Conservation (phyloP, 2,113 vertebrate species). For the Climacteris rufus region DNA sequence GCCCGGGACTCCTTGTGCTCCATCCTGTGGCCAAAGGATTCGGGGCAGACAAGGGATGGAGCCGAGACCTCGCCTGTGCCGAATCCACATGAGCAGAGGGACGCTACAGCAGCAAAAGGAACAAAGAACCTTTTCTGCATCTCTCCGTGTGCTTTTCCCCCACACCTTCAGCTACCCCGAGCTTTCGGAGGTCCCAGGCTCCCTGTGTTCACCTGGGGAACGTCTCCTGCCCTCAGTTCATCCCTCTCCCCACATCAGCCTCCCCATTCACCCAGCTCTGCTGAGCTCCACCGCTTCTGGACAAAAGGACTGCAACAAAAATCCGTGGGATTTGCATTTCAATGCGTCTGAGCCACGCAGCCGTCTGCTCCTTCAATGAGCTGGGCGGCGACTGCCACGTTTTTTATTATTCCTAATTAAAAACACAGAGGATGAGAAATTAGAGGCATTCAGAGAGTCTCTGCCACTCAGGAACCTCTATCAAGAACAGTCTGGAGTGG, state of each 20-base stretch:
- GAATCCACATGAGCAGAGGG: not conserved
- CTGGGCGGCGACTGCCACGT: not conserved
- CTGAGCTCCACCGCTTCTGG: not conserved
- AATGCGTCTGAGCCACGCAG: not conserved
- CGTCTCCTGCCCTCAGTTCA: not conserved
- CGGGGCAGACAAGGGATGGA: not conserved
- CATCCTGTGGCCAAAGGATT: not conserved
- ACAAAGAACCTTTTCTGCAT: not conserved
- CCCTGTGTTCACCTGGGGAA: accelerated
- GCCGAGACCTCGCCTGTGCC: not conserved
- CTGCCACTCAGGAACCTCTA: not conserved
- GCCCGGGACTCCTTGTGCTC: not conserved
- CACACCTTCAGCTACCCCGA: not conserved
- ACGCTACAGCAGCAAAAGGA: accelerated
- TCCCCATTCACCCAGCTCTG: not conserved
- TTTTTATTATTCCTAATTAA: not conserved
- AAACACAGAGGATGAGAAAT: not conserved
- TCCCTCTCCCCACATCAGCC: not conserved
- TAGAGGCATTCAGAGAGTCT: not conserved
- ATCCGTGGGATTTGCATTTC: not conserved
- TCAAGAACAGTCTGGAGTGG: not conserved
- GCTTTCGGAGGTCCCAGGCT: not conserved
- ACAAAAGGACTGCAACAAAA: not conserved
- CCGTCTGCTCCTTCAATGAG: not conserved
- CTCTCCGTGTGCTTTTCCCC: not conserved